Percentiles rank a stretch among this genome's conserved stretches.
Evolutionary conservation across 2,797 vertebrate species (phyloP).

Genomic region (Peromyscus nudipes): DNA sequence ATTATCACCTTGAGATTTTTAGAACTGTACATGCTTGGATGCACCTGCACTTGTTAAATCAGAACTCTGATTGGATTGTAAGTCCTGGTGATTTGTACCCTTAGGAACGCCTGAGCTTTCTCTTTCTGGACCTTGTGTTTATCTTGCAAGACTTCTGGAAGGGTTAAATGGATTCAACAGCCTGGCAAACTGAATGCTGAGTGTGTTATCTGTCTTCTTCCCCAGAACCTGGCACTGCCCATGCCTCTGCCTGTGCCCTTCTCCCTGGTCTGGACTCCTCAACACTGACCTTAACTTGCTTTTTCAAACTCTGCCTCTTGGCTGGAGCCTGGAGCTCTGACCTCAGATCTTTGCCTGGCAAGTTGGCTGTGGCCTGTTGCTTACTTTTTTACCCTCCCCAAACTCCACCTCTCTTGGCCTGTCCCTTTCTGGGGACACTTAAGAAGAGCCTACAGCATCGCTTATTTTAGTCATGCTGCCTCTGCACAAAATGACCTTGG

Average conservation of each 20-base stretch:
- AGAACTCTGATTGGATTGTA: neutral
- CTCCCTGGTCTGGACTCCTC: constrained; percentile 25
- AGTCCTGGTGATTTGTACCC: neutral
- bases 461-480: constrained; percentile 61
- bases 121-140: constrained; percentile 31
- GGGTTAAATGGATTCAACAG: neutral
- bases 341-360: neutral
- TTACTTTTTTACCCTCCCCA: constrained; percentile 19
- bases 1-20: neutral
- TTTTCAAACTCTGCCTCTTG: constrained; percentile 32
- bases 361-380: constrained; percentile 35
- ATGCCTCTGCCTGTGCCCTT: neutral
- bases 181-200: constrained; percentile 15
- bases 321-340: neutral
- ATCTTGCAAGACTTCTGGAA: neutral
- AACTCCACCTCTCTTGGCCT: constrained; percentile 60
- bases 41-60: neutral
- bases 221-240: neutral
- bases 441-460: constrained; percentile 7
- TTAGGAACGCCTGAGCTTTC: neutral
- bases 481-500: constrained; percentile 70
- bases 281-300: constrained; percentile 68
- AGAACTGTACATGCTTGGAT: neutral
- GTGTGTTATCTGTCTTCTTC: neutral
- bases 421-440: constrained; percentile 28